Evolutionary conservation across 2,888 invertebrate species (phyloP), one percentile per base, ranked within the genome.

Genomic region (Microctonus aethiopoides): DNA sequence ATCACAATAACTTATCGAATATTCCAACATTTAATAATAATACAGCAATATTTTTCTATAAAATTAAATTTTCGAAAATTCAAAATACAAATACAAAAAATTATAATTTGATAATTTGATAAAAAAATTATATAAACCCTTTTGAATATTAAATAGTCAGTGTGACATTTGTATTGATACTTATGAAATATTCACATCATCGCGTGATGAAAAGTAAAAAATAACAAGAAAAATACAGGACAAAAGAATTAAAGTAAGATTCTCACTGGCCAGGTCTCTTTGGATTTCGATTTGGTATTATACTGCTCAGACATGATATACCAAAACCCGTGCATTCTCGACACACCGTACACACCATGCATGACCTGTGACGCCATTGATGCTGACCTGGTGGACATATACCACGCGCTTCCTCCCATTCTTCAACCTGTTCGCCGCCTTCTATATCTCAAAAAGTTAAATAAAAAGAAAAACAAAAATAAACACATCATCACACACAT

Each of bases 261-360:
- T 91, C 95, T 92, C 86, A 95, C 95, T 94, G 92, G 84, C 95
- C 95, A 62, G 76, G 75, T 61, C 76, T 71, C 26, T 76, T 75
- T n/a, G 95, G 93, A 83, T 94, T 91, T 74, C 96, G 89, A 79
- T 95, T 94, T 0, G 94, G 91, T 77, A 93, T 87, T 80, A 92
- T 91, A 67, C 93, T 92, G 80, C 92, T 92, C 70, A 94, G 88
- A 85, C 97, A 97, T 61, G 92, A 92, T 75, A 92, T 92, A 61
- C 95, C 95, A 85, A 96, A 97, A 1, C 97, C 98, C 0, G 98
- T 98, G 83, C 98, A 98, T 84, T 97, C 95, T 9, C 94, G 91
- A 83, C 98, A 98, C 68, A 95, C 90, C 1, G 94, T 93, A 86
- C 98, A 98, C 54, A 97, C 91, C 91, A 95, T 94, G 81, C 96